Evolutionary conservation across 2,113 vertebrate genomes (phyloP), one percentile per base, ranked within the genome.

Genomic region (Tichodroma muraria): DNA sequence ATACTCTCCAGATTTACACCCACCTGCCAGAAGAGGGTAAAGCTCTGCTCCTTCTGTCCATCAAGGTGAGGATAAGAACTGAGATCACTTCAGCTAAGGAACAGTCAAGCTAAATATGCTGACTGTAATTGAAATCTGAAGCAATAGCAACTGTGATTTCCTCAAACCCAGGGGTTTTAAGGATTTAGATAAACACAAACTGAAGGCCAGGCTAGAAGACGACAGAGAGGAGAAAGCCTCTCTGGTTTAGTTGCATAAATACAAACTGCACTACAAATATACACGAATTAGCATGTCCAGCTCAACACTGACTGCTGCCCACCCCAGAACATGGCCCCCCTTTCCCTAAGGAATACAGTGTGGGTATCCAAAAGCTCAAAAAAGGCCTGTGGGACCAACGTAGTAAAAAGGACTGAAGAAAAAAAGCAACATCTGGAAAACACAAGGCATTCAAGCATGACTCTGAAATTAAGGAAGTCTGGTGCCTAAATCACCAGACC

Each of bases 361-460:
- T 6, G 33, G 27, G 61, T 53, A 52, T 80, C 47, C 68, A 91
- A 85, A 53, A 90, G 72, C 88, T 84, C 56, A 31, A 33, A 64
- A 88, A 80, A 66, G 30, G 15, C 72, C 61, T 8, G 0, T 8
- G 83, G 72, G 85, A 75, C 52, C 76, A 31, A 79, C 11, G 49
- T 0, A 91, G 66, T 37, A 30, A 72, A 86, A 88, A 80, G 30
- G 27, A 75, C 6, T 53, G 72, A 70, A 88, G 63, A 6, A 30
- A 70, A 90, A 91, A 76, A 42, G 25, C 80, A 78, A 68, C 85
- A 88, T 83, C 68, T 96, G 94, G 86, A 84, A 92, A 60, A 6
- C 52, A 79, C 1, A 1, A 90, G 17, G 21, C 50, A 53, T 37
- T 61, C 45, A 45, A 69, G 71, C 57, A 61, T 59, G 75, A 60